A percentile compares a stretch with the other conserved stretches of the same genome.
Evolutionary conservation across 2,797 vertebrate species (phyloP).

Genomic region (Pipistrellus pygmaeus): DNA sequence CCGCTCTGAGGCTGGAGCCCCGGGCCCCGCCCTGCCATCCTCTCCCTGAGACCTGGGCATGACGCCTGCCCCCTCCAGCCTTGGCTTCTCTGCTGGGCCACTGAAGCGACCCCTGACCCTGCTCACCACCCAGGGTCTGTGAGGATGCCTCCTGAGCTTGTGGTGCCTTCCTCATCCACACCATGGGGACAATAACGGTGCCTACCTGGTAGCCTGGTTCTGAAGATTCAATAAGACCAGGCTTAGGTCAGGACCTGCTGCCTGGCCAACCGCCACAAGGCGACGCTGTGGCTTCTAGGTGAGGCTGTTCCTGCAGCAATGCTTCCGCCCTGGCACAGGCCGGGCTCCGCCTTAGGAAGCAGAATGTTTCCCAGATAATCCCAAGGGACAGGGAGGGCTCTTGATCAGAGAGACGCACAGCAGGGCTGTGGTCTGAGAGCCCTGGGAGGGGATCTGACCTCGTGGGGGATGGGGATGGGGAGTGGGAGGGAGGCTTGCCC

Average conservation of each 20-base stretch:
- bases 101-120: neutral
- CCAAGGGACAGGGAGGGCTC: neutral
- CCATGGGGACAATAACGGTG: neutral
- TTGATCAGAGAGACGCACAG: neutral
- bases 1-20: neutral
- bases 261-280: rapidly evolving
- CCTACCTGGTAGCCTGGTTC: neutral
- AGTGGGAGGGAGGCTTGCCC: neutral
- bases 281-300: neutral
- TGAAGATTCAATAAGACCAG: neutral
- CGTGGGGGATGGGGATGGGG: no score
- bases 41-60: neutral
- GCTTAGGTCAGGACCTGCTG: neutral
- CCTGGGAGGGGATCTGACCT: no score
- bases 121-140: neutral
- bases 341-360: neutral
- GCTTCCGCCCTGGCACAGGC: neutral
- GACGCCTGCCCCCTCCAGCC: neutral
- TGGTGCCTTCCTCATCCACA: neutral
- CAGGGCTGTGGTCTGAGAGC: neutral
- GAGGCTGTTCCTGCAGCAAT: neutral
- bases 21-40: neutral
- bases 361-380: neutral
- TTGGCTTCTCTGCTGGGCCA: neutral
- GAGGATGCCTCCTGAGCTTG: neutral